phyloP scores from a whole-genome alignment of 2,797 vertebrate genomes.

The Pterois miles region DNA sequence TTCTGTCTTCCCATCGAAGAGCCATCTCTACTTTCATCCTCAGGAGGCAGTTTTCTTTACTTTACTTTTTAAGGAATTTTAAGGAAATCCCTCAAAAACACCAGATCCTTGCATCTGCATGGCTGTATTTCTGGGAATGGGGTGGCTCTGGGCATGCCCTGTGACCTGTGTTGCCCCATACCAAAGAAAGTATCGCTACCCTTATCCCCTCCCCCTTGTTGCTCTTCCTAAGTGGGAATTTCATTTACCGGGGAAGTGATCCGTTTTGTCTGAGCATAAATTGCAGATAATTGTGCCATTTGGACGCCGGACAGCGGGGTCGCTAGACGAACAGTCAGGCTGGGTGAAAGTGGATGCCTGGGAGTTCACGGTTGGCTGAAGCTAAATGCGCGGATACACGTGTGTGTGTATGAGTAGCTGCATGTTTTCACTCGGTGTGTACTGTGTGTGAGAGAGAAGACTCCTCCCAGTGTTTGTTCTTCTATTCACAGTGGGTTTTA shows the following conservation, averaged over 20 bases:
- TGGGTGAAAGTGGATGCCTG: conserved; percentile 72
- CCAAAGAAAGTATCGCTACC: conserved; percentile 48
- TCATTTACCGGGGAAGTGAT: conserved; percentile 73
- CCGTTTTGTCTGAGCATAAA: conserved; percentile 74
- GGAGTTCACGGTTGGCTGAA: conserved; percentile 66
- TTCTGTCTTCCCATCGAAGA: not conserved
- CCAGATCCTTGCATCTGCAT: conserved; percentile 36
- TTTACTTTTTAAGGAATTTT: conserved; percentile 25
- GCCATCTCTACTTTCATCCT: not conserved
- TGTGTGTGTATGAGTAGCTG: conserved; percentile 28
- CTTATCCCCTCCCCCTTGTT: conserved; percentile 62
- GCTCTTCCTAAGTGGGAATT: conserved; percentile 73
- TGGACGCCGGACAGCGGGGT: conserved; percentile 61
- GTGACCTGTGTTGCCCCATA: conserved; percentile 30
- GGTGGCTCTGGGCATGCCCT: not conserved
- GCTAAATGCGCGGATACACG: conserved; percentile 40
- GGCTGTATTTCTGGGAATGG: conserved; percentile 36
- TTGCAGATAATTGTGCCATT: conserved; percentile 76
- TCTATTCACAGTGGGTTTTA: conserved; percentile 57
- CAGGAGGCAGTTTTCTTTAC: not conserved
- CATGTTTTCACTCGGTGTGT: conserved; percentile 41
- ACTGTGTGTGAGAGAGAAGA: not conserved
- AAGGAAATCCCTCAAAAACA: conserved; percentile 29
- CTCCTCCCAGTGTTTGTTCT: conserved; percentile 66
- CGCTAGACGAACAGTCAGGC: conserved; percentile 51